phyloP scores from a whole-genome alignment of 2,888 invertebrate genomes.

The Trissoscelio sp. region DNA sequence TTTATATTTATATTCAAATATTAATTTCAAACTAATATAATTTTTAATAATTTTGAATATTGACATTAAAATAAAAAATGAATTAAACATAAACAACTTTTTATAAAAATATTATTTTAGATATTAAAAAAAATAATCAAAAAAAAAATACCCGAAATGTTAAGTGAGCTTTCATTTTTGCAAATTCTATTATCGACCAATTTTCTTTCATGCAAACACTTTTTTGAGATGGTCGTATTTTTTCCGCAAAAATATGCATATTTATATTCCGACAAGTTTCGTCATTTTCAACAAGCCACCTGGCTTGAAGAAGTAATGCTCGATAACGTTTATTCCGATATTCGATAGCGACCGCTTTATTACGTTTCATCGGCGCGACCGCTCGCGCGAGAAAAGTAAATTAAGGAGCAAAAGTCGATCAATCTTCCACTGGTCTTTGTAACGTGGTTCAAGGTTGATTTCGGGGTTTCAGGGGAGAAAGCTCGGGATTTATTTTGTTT shows the following conservation, averaged over 20 bases:
- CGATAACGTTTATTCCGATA: constrained; percentile 69
- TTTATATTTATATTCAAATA: no score
- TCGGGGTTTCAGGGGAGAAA: constrained; percentile 62
- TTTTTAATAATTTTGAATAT: no score
- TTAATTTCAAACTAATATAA: no score
- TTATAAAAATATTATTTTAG: no score
- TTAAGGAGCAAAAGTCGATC: constrained; percentile 69
- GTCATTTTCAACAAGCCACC: constrained; percentile 60
- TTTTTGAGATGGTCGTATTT: background rate
- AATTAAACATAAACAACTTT: no score
- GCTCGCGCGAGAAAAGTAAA: constrained; percentile 67
- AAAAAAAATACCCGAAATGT: no score
- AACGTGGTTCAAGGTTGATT: constrained; percentile 67
- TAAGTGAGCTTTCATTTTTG: no score
- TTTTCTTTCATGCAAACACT: background rate
- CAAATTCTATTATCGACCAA: constrained; percentile 65
- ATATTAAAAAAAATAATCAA: no score
- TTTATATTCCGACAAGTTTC: constrained; percentile 57
- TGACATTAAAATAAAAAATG: no score
- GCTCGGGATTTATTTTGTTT: constrained; percentile 61
- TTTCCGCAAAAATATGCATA: constrained; percentile 34
- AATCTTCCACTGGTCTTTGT: constrained; percentile 66
- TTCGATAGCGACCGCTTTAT: constrained; percentile 67
- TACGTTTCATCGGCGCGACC: constrained; percentile 66
- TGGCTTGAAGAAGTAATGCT: constrained; percentile 64